Evolutionary conservation across 2,113 vertebrate species (phyloP).

Genomic region (Girardinichthys multiradiatus): DNA sequence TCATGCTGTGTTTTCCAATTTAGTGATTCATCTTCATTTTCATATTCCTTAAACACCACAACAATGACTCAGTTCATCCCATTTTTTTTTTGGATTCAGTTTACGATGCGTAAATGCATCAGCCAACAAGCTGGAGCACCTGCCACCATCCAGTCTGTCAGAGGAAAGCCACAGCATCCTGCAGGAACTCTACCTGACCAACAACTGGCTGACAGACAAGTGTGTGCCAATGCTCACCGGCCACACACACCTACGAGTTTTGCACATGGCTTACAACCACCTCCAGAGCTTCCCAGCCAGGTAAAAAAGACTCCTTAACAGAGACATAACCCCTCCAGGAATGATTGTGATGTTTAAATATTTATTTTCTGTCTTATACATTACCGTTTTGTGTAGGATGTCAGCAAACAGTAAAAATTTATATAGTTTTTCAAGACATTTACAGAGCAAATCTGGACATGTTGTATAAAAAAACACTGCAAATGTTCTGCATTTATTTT

Average conservation of each 20-base stretch:
- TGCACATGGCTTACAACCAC: constrained; percentile 97
- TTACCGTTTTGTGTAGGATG: too few relatives aligned
- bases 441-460: too few relatives aligned
- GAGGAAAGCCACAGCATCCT: constrained; percentile 93
- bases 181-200: constrained; percentile 96
- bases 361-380: too few relatives aligned
- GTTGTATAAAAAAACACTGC: too few relatives aligned
- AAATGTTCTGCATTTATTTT: too few relatives aligned
- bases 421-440: too few relatives aligned
- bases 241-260: constrained; percentile 89
- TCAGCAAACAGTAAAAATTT: too few relatives aligned
- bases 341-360: too few relatives aligned
- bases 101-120: constrained; percentile 94
- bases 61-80: background rate
- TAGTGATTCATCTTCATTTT: background rate
- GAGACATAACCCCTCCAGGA: too few relatives aligned
- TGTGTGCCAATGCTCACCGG: constrained; percentile 93
- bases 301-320: constrained; percentile 66
- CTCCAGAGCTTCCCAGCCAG: constrained; percentile 97
- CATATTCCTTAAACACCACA: background rate
- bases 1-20: constrained; percentile 13
- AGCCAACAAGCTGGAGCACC: constrained; percentile 94
- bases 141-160: constrained; percentile 91
- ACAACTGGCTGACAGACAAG: constrained; percentile 95
- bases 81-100: constrained; percentile 70